Percentiles rank a stretch among this genome's conserved stretches.
Conservation (phyloP, 2,113 vertebrate genomes). For the Ptychochromis oligacanthus region DNA sequence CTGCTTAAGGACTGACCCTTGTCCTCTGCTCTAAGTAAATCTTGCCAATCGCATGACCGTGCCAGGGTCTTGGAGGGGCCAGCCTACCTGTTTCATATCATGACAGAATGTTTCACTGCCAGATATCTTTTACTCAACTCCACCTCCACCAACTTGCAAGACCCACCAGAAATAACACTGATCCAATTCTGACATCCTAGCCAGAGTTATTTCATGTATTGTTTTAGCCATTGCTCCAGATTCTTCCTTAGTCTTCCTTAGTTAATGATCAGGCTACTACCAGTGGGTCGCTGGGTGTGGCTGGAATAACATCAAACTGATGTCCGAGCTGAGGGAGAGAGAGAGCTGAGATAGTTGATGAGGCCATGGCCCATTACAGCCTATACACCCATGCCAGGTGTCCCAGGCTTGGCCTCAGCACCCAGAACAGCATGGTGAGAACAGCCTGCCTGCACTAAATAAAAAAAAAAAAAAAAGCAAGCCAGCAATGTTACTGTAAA, state of each 20-base stretch:
- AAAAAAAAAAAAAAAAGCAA: not conserved
- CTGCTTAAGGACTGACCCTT: slow-evolving; percentile 15
- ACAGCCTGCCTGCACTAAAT: slow-evolving; percentile 26
- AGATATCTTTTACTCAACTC: slow-evolving; percentile 45
- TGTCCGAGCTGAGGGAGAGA: slow-evolving; percentile 41
- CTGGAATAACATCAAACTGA: slow-evolving; percentile 71
- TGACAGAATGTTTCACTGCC: slow-evolving; percentile 18
- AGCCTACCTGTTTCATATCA: slow-evolving; percentile 51
- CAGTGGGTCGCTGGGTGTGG: slow-evolving; percentile 66
- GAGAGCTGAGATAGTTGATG: slow-evolving; percentile 58
- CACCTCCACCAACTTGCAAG: slow-evolving; percentile 32
- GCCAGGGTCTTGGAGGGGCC: slow-evolving; percentile 8
- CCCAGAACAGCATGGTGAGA: slow-evolving; percentile 9
- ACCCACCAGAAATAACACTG: slow-evolving; percentile 61
- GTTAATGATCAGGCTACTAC: slow-evolving; percentile 37
- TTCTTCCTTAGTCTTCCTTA: slow-evolving; percentile 42
- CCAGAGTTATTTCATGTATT: slow-evolving; percentile 60
- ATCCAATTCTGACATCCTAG: slow-evolving; percentile 52
- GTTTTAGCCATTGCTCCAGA: slow-evolving; percentile 57
- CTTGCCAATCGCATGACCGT: not conserved
- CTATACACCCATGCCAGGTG: slow-evolving; percentile 40
- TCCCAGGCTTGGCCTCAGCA: slow-evolving; percentile 26
- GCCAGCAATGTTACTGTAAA: slow-evolving; percentile 23
- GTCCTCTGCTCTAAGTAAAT: slow-evolving; percentile 14
- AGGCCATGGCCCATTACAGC: slow-evolving; percentile 59